Base-by-base conservation (phyloP, 2,888 invertebrate genomes). In the Netelia inedita region DNA sequence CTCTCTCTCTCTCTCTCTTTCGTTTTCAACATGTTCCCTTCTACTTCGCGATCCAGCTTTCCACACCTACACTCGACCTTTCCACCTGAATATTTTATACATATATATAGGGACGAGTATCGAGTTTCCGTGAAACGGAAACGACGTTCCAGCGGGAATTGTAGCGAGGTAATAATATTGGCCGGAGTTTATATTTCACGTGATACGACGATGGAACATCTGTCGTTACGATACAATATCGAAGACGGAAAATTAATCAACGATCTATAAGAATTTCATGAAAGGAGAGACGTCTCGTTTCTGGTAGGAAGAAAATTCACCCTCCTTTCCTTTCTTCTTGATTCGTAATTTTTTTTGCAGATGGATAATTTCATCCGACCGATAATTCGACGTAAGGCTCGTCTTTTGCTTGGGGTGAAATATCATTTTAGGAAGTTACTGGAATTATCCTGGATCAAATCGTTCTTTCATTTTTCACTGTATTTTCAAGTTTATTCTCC, bases 211-310 rank as follows among this genome's bases (percentile, higher is more conserved):
- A 50, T 16, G 21, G 16, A 28, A 66, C 68, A 50, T 66, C 55
- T 74, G 69, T 73, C 69, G 79, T 79, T 57, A 53, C 57, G 41
- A 71, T 79, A 65, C 71, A 46, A 83, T 79, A 75, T 73, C 65
- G 69, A 65, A 14, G 41, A 55, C 35, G 35, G 35, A 35, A 83
- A 50, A 71, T 61, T 63, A 71, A 71, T 59, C 19, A 57, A 10
- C 53, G 21, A 63, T 79, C 61, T 28, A 8, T 69, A 75, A 46
- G 75, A 79, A 79, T 71, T 83, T 79, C 69, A 21, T 68, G 55
- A 79, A 79, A 65, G 43, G 61, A 57, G 9, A 35, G 71, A 57
- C 50, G 57, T 57, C 59, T 28, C 61, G 57, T 61, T 21, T 63
- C 57, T 73, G 65, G 65, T 9, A 43, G n/a, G 23, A 50, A 73